These are phyloP conservation scores for Micoletzkya japonica DNA, from an alignment of 2,888 invertebrate species.

Conservation along the genomic window DNA sequence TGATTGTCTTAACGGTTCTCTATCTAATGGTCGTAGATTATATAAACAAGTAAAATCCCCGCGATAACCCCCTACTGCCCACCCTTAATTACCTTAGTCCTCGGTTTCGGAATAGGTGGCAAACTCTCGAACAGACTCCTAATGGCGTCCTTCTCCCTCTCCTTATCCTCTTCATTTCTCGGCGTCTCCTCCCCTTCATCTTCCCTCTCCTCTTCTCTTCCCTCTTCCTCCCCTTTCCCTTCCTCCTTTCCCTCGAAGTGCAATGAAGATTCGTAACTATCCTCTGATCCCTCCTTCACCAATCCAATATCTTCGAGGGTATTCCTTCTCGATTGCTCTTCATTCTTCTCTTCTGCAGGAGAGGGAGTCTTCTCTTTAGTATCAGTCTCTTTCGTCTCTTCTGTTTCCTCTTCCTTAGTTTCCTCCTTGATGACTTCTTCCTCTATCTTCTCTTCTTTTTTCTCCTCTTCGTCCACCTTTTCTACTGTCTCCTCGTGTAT, in stretches of 20 bases:
- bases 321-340: too few relatives aligned
- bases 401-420: neutral
- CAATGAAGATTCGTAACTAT: too few relatives aligned
- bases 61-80: too few relatives aligned
- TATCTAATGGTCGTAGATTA: too few relatives aligned
- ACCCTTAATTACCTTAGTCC: neutral
- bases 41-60: too few relatives aligned
- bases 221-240: constrained; percentile 7
- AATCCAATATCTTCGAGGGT: too few relatives aligned
- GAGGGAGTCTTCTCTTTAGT: neutral
- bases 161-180: neutral
- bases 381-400: too few relatives aligned
- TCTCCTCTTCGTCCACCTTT: neutral
- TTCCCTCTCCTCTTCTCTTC: neutral
- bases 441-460: neutral
- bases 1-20: too few relatives aligned
- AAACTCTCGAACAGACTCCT: neutral
- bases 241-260: neutral
- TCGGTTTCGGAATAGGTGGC: constrained; percentile 21
- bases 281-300: too few relatives aligned
- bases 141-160: constrained; percentile 2
- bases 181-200: neutral
- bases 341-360: neutral
- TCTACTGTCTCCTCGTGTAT: neutral
- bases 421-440: constrained; percentile 7